Conservation (phyloP, 2,888 invertebrate genomes). For the Drosophila parthenogenetica region DNA sequence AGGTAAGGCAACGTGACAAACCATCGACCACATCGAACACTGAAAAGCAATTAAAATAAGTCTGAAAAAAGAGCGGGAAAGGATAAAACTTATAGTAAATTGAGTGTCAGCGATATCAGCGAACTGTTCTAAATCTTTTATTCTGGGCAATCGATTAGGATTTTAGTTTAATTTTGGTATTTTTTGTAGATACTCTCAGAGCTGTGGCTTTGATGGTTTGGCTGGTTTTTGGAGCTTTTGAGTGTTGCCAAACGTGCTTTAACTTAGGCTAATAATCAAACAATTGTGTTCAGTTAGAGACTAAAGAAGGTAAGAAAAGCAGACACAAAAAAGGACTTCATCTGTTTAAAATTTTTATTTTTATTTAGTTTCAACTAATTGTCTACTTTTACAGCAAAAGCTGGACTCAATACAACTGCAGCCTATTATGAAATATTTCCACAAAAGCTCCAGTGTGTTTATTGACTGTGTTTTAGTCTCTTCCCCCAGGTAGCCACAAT, state of each 20-base stretch:
- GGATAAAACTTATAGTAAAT: neutral
- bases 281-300: no score
- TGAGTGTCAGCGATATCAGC: neutral
- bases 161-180: constrained; percentile 6
- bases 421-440: no score
- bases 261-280: no score
- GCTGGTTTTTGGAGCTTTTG: constrained; percentile 2
- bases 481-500: constrained; percentile 7
- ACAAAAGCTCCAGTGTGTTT: no score
- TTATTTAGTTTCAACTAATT: no score
- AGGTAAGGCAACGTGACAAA: constrained; percentile 23
- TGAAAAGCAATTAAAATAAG: constrained; percentile 73
- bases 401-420: no score
- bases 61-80: constrained; percentile 22
- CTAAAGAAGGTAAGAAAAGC: no score
- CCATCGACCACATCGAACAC: constrained; percentile 64
- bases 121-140: neutral
- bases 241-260: constrained; percentile 4
- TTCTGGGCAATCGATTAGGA: neutral
- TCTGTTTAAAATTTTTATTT: no score
- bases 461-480: no score
- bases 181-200: neutral
- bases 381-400: no score
- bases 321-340: no score
- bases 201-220: constrained; percentile 12